Evolutionary conservation across 2,888 invertebrate species (phyloP), one percentile per base, ranked within the genome.

Genomic region (Diplazon laetatorius): DNA sequence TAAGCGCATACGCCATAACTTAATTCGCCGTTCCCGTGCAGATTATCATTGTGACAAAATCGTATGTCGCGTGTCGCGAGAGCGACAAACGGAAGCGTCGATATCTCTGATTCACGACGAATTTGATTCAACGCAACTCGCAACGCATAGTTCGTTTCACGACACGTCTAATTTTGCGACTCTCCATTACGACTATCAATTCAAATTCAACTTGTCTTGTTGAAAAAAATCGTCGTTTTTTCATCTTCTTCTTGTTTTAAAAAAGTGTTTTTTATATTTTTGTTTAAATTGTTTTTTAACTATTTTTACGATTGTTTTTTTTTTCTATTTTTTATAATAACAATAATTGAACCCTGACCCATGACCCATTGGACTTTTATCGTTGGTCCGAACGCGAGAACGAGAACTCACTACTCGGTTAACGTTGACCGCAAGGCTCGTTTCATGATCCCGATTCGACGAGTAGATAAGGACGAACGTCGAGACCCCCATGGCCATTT

Each of bases 361-460:
- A 12, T 18, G 14, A 25, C n/a, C 37, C 37, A 37, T 18, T 18
- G 5, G 37, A 57, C 35, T 55, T 14, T 35, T 9, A n/a, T n/a
- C 35, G 9, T 14, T 35, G 16, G 3, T n/a, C n/a, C n/a, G n/a
- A n/a, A 12, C 18, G 12, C 16, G 62, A 46, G 44, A 30, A 22
- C 16, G 6, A 30, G n/a, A 46, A 46, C 30, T 9, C 46, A 10
- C 42, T 46, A n/a, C n/a, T 46, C 48, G 12, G 48, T 12, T 30
- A 16, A 30, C 18, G 25, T 6, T 14, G n/a, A n/a, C n/a, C 63
- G 18, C 18, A 6, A 20, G 14, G 12, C 18, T 59, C 37, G 59
- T 55, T 55, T 71, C 57, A 79, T 63, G 75, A 62, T 68, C 68
- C 35, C 37, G 75, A 79, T 79, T 50, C 71, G 75, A 59, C 57